These are phyloP conservation scores for Grapholita molesta DNA, from an alignment of 1,140 invertebrate genomes.

Conservation along the genomic window DNA sequence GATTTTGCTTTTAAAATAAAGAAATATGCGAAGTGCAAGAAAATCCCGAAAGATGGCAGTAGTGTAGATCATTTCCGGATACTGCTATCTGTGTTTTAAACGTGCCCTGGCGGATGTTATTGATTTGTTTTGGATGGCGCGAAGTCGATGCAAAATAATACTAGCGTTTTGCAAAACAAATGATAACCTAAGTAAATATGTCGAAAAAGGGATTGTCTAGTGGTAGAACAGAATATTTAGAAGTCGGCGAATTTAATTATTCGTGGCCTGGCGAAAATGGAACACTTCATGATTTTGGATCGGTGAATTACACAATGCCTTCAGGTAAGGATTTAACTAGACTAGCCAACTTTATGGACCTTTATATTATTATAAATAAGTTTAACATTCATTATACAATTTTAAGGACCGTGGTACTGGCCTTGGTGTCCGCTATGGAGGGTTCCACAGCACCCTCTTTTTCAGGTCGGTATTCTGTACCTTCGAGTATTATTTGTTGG, in stretches of 20 bases:
- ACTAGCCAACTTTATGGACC: no score
- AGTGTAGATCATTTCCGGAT: not conserved
- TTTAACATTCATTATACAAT: conserved; percentile 22
- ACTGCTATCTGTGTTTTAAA: not conserved
- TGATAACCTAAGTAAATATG: conserved; percentile 34
- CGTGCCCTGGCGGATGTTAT: conserved; percentile 48
- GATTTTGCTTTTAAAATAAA: not conserved
- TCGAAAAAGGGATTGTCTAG: conserved; percentile 48
- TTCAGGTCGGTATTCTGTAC: conserved; percentile 60
- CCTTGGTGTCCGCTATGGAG: conserved; percentile 83
- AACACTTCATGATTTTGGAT: conserved; percentile 62
- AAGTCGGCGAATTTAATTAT: conserved; percentile 70
- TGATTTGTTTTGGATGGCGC: conserved; percentile 61
- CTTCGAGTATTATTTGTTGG: not conserved
- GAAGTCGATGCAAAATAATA: conserved; percentile 29
- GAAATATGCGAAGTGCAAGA: not conserved
- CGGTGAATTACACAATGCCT: conserved; percentile 69
- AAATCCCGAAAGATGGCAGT: conserved; percentile 22
- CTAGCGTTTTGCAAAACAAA: not conserved
- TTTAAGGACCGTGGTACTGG: conserved; percentile 79
- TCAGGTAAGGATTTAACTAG: conserved; percentile 46
- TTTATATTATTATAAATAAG: not conserved
- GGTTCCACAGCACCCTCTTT: conserved; percentile 83
- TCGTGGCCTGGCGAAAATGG: conserved; percentile 72
- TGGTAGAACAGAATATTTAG: conserved; percentile 56